Base-by-base conservation (phyloP, 2,113 vertebrate species). In the Podiceps cristatus region DNA sequence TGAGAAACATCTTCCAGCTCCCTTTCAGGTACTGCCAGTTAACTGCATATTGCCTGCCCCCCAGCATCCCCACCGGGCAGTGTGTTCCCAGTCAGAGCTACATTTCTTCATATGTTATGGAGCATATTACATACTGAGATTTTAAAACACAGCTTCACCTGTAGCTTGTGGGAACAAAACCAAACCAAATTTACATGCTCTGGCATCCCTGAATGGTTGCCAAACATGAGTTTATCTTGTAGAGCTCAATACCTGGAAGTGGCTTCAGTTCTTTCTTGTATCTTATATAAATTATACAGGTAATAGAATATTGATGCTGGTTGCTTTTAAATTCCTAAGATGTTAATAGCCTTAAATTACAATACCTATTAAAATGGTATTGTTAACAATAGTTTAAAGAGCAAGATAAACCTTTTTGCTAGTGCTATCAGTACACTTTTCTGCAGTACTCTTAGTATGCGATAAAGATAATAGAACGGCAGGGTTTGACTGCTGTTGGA, bases 81-180 rank as follows among this genome's bases (percentile, higher is more conserved):
- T 0, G 1, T 8, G 44, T 23, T 81, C 52, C 60, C 37, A 10
- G 7, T 5, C 63, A 42, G 8, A 47, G 63, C 58, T 55, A 9
- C 3, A 0, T 49, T 66, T 72, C 72, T 45, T 67, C 42, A 23
- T 2, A 15, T 2, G 0, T 18, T 23, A 8, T 3, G 13, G 31
- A 28, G 10, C 5, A 3, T 2, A 2, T 18, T 29, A 14, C 20
- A 11, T 1, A 67, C 4, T 3, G 35, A 25, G 33, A 49, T 31
- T 16, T 17, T 22, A 18, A 56, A 76, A n/a, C 31, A n/a, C 4
- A 13, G 29, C 49, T 91, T 50, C 44, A 50, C 33, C 10, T 1
- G 1, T 7, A 14, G 55, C 49, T 40, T 29, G 15, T 4, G 49
- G 35, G 29, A 88, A 44, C 63, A 68, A 56, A 88, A 56, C 14